phyloP scores from a whole-genome alignment of 2,888 invertebrate genomes.

The Athripsodes cinereus region DNA sequence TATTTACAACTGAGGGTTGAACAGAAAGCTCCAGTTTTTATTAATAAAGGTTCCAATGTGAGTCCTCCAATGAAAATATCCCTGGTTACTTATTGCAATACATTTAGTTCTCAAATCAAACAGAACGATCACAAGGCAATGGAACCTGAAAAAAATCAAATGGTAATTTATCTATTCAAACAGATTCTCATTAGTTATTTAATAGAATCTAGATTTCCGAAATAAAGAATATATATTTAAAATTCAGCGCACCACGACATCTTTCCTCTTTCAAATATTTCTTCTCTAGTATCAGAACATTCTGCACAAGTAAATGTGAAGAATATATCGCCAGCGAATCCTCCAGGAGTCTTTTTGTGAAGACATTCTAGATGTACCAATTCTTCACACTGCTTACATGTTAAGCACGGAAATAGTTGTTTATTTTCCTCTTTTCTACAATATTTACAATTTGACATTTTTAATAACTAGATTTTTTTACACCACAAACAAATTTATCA shows the following conservation, averaged over 20 bases:
- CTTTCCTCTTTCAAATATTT: constrained; percentile 57
- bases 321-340: constrained; percentile 69
- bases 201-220: no score
- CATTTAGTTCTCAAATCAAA: constrained; percentile 69
- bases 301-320: constrained; percentile 63
- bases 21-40: constrained; percentile 69
- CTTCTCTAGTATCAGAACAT: constrained; percentile 53
- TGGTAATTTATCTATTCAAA: no score
- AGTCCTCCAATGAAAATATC: constrained; percentile 81
- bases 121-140: constrained; percentile 65
- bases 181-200: no score
- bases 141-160: constrained; percentile 59
- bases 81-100: constrained; percentile 69
- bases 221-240: constrained; percentile 1
- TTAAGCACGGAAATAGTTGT: constrained; percentile 52
- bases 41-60: constrained; percentile 78
- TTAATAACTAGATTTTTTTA: not conserved
- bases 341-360: constrained; percentile 60
- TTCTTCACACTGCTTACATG: constrained; percentile 53
- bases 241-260: constrained; percentile 57
- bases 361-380: constrained; percentile 64
- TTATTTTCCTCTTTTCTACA: constrained; percentile 50
- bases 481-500: not conserved
- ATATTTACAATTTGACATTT: constrained; percentile 43
- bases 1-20: constrained; percentile 60